Evolutionary conservation across 2,113 vertebrate species (phyloP), one percentile per base, ranked within the genome.

Genomic region (Protobothrops flavoviridis): DNA sequence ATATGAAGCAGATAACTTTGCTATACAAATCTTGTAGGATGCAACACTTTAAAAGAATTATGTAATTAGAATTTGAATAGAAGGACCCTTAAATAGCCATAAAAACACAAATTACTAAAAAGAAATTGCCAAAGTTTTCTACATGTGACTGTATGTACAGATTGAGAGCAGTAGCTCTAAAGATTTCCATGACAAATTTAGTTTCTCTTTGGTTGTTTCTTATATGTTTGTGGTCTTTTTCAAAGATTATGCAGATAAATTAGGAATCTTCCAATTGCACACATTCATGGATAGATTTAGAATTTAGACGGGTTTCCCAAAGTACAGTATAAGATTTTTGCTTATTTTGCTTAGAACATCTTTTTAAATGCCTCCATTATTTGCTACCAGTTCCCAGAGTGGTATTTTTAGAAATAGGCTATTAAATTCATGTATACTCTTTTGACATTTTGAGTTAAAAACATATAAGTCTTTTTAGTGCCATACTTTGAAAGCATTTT

Each of bases 201-300:
- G 74, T 88, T 74, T 95, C 88, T 33, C 39, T 0, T 0, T 94
- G 95, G 94, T 92, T 48, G 74, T 91, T 92, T 89, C 94, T 95
- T 96, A 89, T 91, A 5, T 96, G 33, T 94, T 92, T 89, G 92
- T 96, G 33, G 93, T 90, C 53, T 92, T 93, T 97, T 96, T 97
- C 95, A 96, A 85, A 95, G 94, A 0, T 96, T 95, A 92, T 61
- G 5, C 93, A 92, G 95, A 94, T 93, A 94, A 95, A 97, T 97
- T 96, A 94, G 87, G n/a, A 92, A 39, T 74, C 50, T 96, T 96
- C 88, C 91, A 39, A 15, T 95, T 97, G 92, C 94, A 94, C 90
- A 90, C 94, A 43, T 55, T n/a, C 23, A 57, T 52, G 33, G 0
- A 15, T 92, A 69, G 90, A 89, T 94, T 94, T 10, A 48, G 91